Percentiles rank a stretch among this genome's conserved stretches.
Conservation (phyloP, 2,888 invertebrate genomes). For the Heliconius ismenius region DNA sequence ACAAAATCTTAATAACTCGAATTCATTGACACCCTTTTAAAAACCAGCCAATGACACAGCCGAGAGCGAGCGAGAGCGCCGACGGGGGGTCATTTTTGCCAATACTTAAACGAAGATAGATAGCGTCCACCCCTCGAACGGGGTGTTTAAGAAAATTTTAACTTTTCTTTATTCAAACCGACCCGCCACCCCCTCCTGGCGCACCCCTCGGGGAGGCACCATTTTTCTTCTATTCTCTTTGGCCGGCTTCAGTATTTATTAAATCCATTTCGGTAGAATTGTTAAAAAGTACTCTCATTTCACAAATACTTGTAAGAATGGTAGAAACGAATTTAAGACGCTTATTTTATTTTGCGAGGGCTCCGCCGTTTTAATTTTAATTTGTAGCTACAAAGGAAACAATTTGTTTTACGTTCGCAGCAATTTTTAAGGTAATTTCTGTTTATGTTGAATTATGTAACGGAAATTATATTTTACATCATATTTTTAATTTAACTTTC, state of each 20-base stretch:
- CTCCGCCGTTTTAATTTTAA: slow-evolving; percentile 37
- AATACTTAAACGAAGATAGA: slow-evolving; percentile 81
- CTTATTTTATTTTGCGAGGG: slow-evolving; percentile 40
- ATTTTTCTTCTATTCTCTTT: slow-evolving; percentile 80
- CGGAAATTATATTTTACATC: slow-evolving; percentile 1
- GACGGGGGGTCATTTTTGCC: slow-evolving; percentile 75
- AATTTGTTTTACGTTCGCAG: slow-evolving; percentile 25
- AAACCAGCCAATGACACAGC: slow-evolving; percentile 70
- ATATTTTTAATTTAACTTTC: background rate
- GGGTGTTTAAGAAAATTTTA: slow-evolving; percentile 80
- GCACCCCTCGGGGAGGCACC: slow-evolving; percentile 51
- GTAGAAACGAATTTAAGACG: slow-evolving; percentile 37
- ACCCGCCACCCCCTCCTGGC: slow-evolving; percentile 53
- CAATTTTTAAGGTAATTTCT: slow-evolving; percentile 20
- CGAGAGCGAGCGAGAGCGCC: slow-evolving; percentile 60
- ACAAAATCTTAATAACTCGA: slow-evolving; percentile 35
- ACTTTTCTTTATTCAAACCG: slow-evolving; percentile 80
- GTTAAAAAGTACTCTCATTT: slow-evolving; percentile 63
- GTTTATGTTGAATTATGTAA: slow-evolving; percentile 13
- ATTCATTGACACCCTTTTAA: slow-evolving; percentile 54
- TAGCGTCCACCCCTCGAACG: slow-evolving; percentile 60
- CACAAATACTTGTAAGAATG: slow-evolving; percentile 39
- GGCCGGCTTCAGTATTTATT: slow-evolving; percentile 79
- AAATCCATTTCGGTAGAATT: slow-evolving; percentile 74
- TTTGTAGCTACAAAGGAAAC: slow-evolving; percentile 39